phyloP scores from a whole-genome alignment of 2,113 vertebrate species.

The Mesoclemmys tuberculata region DNA sequence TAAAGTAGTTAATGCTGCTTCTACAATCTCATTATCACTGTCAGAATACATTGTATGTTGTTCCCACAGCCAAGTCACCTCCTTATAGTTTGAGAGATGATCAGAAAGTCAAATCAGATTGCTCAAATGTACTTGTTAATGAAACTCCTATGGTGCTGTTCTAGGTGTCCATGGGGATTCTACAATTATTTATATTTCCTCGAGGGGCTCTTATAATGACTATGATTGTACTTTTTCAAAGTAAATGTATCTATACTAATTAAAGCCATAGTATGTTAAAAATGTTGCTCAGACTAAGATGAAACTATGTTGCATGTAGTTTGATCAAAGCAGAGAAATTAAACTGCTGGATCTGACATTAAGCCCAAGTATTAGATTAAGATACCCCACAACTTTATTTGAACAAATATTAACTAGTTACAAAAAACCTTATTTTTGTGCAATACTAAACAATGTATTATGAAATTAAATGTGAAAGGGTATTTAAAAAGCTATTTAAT shows the following conservation, averaged over 20 bases:
- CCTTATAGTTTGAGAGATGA: constrained; percentile 77
- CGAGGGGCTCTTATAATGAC: constrained; percentile 73
- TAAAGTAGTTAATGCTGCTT: constrained; percentile 78
- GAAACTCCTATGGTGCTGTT: constrained; percentile 73
- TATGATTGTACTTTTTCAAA: constrained; percentile 65
- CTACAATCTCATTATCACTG: constrained; percentile 77
- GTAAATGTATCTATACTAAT: constrained; percentile 63
- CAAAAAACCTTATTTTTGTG: constrained; percentile 21
- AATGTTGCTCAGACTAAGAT: constrained; percentile 68
- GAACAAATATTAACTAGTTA: constrained; percentile 58
- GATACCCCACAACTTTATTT: constrained; percentile 50
- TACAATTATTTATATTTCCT: constrained; percentile 76
- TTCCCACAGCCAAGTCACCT: constrained; percentile 63
- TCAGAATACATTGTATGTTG: constrained; percentile 51
- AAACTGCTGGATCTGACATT: constrained; percentile 59
- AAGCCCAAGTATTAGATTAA: constrained; percentile 57
- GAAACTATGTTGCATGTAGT: constrained; percentile 58
- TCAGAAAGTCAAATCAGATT: constrained; percentile 80
- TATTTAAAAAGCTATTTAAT: neutral
- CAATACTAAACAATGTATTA: neutral
- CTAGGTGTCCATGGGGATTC: constrained; percentile 49
- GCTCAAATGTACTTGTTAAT: constrained; percentile 75
- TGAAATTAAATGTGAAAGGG: neutral
- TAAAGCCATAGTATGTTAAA: constrained; percentile 62
- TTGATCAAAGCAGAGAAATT: constrained; percentile 71